Conservation (phyloP, 1,140 invertebrate species). For the Lordiphosa collinella region DNA sequence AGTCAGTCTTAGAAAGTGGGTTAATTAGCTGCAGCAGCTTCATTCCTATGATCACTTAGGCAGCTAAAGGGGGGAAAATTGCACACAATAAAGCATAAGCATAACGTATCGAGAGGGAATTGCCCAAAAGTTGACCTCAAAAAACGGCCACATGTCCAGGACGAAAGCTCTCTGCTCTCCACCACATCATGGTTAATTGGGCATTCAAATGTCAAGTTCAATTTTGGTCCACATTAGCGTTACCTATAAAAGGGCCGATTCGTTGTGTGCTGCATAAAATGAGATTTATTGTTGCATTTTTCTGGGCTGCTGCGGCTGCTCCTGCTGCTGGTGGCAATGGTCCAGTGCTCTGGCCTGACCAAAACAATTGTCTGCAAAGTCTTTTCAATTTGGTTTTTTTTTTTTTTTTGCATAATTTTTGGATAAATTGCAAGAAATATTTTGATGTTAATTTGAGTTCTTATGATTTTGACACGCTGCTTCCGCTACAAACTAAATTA, state of each 20-base stretch:
- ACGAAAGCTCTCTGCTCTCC: constrained; percentile 20
- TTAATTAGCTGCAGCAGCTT: constrained; percentile 44
- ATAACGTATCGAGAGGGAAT: constrained; percentile 53
- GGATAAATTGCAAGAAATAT: constrained; percentile 54
- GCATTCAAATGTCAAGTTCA: constrained; percentile 79
- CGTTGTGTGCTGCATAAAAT: constrained; percentile 67
- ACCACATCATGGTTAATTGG: constrained; percentile 77
- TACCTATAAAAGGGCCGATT: constrained; percentile 76
- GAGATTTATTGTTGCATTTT: constrained; percentile 79
- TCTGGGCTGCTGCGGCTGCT: constrained; percentile 24
- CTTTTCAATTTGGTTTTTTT: constrained; percentile 25
- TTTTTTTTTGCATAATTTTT: constrained; percentile 62
- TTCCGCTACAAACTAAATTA: constrained; percentile 44
- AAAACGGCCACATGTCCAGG: constrained; percentile 30
- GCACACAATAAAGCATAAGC: constrained; percentile 50
- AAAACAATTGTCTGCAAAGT: constrained; percentile 50
- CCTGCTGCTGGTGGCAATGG: constrained; percentile 60
- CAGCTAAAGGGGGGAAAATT: neutral
- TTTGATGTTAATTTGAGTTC: constrained; percentile 19
- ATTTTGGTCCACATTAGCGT: constrained; percentile 79
- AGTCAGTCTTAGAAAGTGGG: constrained; percentile 53
- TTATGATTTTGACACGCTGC: constrained; percentile 37
- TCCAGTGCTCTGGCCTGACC: constrained; percentile 47
- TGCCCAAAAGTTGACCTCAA: constrained; percentile 62
- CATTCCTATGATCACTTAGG: no score